Conservation (phyloP, 2,888 invertebrate species). For the Leucozona laternaria region DNA sequence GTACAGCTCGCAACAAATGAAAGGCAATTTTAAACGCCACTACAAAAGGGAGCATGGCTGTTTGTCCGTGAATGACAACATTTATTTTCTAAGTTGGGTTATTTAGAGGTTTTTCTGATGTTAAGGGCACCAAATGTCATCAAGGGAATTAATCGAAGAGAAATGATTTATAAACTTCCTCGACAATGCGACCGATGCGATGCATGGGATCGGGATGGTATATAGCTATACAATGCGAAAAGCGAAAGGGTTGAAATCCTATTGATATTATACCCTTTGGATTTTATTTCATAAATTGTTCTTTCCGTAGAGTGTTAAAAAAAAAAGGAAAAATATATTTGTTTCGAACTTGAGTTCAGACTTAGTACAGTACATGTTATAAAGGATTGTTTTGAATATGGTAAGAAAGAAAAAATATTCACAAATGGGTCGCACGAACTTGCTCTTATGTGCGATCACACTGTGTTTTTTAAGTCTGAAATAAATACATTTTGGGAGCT, state of each 20-base stretch:
- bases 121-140: slow-evolving; percentile 81
- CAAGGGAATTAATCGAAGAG: slow-evolving; percentile 84
- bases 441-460: too few species aligned
- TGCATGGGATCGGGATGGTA: too few species aligned
- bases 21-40: slow-evolving; percentile 83
- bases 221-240: slow-evolving; percentile 35
- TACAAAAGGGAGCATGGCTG: slow-evolving; percentile 82
- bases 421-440: too few species aligned
- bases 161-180: slow-evolving; percentile 83
- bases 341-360: too few species aligned
- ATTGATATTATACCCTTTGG: background rate
- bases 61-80: slow-evolving; percentile 14
- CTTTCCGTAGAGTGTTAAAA: background rate
- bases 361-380: too few species aligned
- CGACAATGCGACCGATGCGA: background rate
- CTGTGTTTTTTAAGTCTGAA: too few species aligned
- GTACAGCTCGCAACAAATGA: slow-evolving; percentile 75
- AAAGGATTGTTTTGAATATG: too few species aligned
- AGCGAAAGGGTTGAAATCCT: slow-evolving; percentile 55
- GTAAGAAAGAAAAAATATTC: too few species aligned
- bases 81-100: slow-evolving; percentile 61
- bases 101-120: slow-evolving; percentile 74
- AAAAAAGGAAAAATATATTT: background rate
- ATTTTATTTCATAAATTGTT: background rate
- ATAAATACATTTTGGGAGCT: too few species aligned